Base-by-base conservation (phyloP, 1,140 invertebrate species). In the Stegodyphus mimosarum region DNA sequence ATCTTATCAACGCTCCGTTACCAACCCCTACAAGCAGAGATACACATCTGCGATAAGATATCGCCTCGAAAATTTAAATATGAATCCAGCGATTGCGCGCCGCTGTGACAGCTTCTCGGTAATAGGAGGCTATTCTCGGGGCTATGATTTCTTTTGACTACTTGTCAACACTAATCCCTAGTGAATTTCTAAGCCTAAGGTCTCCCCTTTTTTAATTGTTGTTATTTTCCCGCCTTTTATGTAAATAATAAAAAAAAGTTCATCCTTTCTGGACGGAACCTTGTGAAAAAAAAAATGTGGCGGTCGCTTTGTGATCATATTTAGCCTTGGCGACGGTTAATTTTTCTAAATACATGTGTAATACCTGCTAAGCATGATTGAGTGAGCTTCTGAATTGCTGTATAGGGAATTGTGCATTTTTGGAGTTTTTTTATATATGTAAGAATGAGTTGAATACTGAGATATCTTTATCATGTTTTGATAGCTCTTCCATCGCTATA, bases 261-360 rank as follows among this genome's bases (percentile, higher is more conserved):
- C 15, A 78, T 69, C 17, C 50, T 73, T 53, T 71, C n/a, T 50
- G 69, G 33, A 33, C 33, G 33, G 33, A 33, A 33, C 50, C 69
- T 33, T 71, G 13, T 18, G 69, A 51, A 49, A 49, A 51, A 71
- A 50, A 71, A 49, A 50, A 5, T 10, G 49, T 71, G 49, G 10
- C 69, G 33, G 33, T 33, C 6, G 7, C 13, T 18, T 11, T 10
- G 33, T 49, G 49, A 50, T 48, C 7, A 3, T 18, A 7, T 71
- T 18, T 49, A 63, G 64, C 76, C 76, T 78, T 78, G 76, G 50
- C 76, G 75, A n/a, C 18, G 50, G n/a, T 77, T 60, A 64, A 67
- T 78, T 67, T 78, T 77, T 78, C 69, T 52, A 13, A 51, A 17
- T 66, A 78, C 76, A 78, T n/a, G 76, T 64, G 76, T 78, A 78